phyloP scores from a whole-genome alignment of 2,888 invertebrate genomes.

The Agrotis puta region DNA sequence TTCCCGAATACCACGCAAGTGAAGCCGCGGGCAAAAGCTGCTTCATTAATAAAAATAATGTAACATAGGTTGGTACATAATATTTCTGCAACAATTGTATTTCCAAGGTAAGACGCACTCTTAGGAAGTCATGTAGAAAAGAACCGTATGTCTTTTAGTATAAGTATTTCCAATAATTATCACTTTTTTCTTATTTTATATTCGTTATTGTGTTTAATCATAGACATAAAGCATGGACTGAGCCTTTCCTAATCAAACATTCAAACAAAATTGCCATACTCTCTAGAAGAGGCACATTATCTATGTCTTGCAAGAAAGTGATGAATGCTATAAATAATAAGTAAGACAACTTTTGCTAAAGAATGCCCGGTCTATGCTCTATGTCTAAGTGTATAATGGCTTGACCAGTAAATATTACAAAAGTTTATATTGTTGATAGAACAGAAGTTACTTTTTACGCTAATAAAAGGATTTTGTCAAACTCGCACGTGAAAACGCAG shows the following conservation, averaged over 20 bases:
- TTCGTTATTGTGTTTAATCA: slow-evolving; percentile 3
- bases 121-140: slow-evolving; percentile 28
- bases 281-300: no score
- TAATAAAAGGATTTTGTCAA: not conserved
- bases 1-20: no score
- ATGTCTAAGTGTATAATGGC: slow-evolving; percentile 4
- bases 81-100: slow-evolving; percentile 39
- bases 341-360: no score
- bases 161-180: slow-evolving; percentile 54
- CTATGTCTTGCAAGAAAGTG: no score
- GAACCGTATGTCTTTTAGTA: slow-evolving; percentile 40
- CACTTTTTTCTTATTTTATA: slow-evolving; percentile 54
- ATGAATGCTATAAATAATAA: no score
- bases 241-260: no score
- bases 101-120: slow-evolving; percentile 8
- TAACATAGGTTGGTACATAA: not conserved
- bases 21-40: no score
- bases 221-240: no score
- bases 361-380: no score
- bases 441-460: not conserved
- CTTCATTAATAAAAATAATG: no score
- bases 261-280: no score
- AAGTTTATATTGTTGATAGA: slow-evolving; percentile 23
- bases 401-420: slow-evolving; percentile 45
- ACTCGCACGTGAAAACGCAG: not conserved